Percentiles rank a stretch among this genome's conserved stretches.
These are phyloP conservation scores for Machimus atricapillus DNA, from an alignment of 2,888 invertebrate genomes.

Conservation along the genomic window DNA sequence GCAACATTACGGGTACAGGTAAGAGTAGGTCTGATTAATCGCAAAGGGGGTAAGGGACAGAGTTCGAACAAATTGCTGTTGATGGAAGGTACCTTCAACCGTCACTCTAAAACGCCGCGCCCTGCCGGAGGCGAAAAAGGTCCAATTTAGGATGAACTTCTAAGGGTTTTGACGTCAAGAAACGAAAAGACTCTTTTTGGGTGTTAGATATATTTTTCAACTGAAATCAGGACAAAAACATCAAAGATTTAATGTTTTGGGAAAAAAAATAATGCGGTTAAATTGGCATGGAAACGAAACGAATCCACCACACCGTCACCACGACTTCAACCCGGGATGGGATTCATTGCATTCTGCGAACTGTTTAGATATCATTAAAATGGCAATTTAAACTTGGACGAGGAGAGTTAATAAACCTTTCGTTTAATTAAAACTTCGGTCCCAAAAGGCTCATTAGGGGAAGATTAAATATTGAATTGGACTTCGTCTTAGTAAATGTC, in stretches of 20 bases:
- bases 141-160: background rate
- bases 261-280: background rate
- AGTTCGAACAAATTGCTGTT: background rate
- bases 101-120: background rate
- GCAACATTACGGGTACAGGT: background rate
- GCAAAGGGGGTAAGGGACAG: background rate
- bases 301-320: background rate
- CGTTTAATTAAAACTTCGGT: background rate
- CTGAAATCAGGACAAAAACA: background rate
- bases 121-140: background rate
- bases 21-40: background rate
- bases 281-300: background rate
- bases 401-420: background rate
- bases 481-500: background rate
- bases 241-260: background rate
- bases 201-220: background rate
- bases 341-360: background rate
- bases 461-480: background rate
- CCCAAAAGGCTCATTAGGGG: background rate
- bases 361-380: background rate
- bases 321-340: background rate
- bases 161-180: background rate
- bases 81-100: background rate
- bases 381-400: background rate
- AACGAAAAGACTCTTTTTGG: background rate